These are phyloP conservation scores for Brachionichthys hirsutus DNA, from an alignment of 2,113 vertebrate species.

Conservation along the genomic window DNA sequence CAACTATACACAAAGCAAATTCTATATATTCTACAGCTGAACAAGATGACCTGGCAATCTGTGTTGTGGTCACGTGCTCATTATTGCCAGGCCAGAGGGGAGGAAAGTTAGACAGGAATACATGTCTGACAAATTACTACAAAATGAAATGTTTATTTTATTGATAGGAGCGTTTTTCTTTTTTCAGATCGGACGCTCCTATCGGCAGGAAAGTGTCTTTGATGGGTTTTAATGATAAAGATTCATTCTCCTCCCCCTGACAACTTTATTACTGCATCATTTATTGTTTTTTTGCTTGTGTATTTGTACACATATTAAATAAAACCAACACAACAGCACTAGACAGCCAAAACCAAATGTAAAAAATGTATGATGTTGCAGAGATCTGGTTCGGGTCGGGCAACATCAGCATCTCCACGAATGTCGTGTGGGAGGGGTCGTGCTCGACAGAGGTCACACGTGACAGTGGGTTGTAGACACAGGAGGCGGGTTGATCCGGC, in stretches of 20 bases:
- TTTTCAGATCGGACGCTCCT: background rate
- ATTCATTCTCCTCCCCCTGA: too few species aligned
- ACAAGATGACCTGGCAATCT: too few species aligned
- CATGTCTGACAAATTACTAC: background rate
- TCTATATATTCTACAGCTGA: too few species aligned
- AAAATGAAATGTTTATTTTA: too few species aligned
- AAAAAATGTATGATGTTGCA: background rate
- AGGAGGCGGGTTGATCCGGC: constrained; percentile 57
- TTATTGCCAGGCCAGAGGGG: background rate
- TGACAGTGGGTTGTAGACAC: constrained; percentile 64
- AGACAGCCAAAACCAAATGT: too few species aligned
- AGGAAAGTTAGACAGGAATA: background rate
- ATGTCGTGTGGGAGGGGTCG: constrained; percentile 45
- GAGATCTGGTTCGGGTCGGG: constrained; percentile 19
- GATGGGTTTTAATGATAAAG: too few species aligned
- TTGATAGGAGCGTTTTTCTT: background rate
- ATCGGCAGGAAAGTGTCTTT: too few species aligned
- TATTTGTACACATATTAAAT: too few species aligned
- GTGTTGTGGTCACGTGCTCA: constrained; percentile 2
- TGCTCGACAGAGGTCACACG: constrained; percentile 50
- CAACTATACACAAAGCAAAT: too few species aligned
- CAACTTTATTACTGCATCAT: too few species aligned
- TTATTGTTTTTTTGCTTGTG: too few species aligned
- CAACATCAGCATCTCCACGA: constrained; percentile 18
- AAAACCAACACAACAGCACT: too few species aligned